Base-by-base conservation (phyloP, 37 sponge, comb jelly and placozoan species). In the Dysidea cf. avara region DNA sequence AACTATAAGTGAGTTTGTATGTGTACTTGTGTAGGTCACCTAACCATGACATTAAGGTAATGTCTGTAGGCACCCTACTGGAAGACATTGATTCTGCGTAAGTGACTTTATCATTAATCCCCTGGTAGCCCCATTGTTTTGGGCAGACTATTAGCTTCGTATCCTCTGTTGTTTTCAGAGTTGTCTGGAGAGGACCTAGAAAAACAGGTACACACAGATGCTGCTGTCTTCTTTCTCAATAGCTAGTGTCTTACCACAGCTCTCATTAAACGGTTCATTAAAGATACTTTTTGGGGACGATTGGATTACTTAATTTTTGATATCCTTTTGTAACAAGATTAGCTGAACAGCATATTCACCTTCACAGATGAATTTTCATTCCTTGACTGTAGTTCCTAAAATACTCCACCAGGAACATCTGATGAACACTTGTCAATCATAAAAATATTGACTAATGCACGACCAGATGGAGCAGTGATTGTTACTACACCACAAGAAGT, bases 341-440 rank as follows among this genome's bases (percentile, higher is more conserved):
- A 43, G 46, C 9, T 43, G 46, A 12, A 9, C 7, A 43, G 5
- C 46, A 43, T 43, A 43, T 5, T 43, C 9, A 12, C 5, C 7
- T 22, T 6, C 14, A 56, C 29, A 12, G 4, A 56, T 12, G 5
- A 56, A 5, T 50, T 17, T 18, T 56, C 5, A 31, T 61, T 22
- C 75, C 35, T 74, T 74, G 62, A 74, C 75, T 17, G 9, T 56
- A 56, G 7, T 56, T 13, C 59, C 11, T 5, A 13, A 56, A 52
- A 86, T 67, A 92, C 93, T 29, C 96, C 96, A 31, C 96, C 96
- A 48, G 96, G 96, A 0, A 95, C 96, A 2, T 95, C 96, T 24
- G 96, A 95, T 52, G 96, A 95, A 64, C 96, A 95, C 60, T 39
- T 95, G 58, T 77, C 96, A 31, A 76, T 87, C 1, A 79, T 84